Evolutionary conservation across 2,888 invertebrate species (phyloP), one percentile per base, ranked within the genome.

Genomic region (Chrysina gloriosa): DNA sequence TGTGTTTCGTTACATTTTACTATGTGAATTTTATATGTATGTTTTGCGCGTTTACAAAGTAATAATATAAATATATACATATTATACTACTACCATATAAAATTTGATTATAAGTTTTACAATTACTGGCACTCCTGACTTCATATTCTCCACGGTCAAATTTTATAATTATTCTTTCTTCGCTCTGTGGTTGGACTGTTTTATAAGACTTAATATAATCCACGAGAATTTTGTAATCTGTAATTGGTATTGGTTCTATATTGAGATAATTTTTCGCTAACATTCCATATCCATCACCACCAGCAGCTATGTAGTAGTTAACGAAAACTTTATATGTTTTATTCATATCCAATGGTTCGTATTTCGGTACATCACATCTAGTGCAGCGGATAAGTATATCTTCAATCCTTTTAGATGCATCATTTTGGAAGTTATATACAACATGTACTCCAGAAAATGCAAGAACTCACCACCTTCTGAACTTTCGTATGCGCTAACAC

Each of bases 371-470:
- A 0, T 81, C 76, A 76, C 96, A 96, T 2, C 84, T 75, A 4
- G 89, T 87, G 78, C 96, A 96, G 2, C 89, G 85, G 0, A 88
- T 88, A 68, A 86, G 79, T 0, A 89, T 89, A 1, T 86, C 86
- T 0, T 85, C 79, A 0, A 95, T 91, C 74, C 94, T 86, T 0
- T 84, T 82, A 1, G 91, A 90, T 0, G 85, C 80, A 0, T 87
- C 86, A 70, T 85, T 85, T 0, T 82, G 81, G 16, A 91, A 81
- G 81, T 96, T 88, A 75, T 91, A 94, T 1, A 85, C 84, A 0
- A 95, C 90, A 75, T 84, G 86, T 5, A 92, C 73, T 1, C 95
- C 96, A n/a, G 96, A 94, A 66, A 91, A 84, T 96, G 96, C 2
- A 96, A 84, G 77, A 95, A 96, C 70, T 89, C 90, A 0, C 95